phyloP scores from a whole-genome alignment of 2,113 vertebrate genomes.

The Hoplias malabaricus region DNA sequence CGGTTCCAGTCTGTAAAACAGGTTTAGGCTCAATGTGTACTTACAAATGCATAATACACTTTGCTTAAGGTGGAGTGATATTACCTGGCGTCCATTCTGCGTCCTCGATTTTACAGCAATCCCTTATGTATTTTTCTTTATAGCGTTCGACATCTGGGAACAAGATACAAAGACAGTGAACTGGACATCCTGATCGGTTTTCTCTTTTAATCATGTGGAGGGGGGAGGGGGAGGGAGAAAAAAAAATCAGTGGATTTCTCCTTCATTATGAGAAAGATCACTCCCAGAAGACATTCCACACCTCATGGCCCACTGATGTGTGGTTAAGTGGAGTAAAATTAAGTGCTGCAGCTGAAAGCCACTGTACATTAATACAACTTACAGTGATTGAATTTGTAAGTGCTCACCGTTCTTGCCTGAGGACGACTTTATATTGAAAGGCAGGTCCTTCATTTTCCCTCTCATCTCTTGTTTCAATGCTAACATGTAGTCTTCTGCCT shows the following conservation, averaged over 20 bases:
- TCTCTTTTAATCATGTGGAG: too few species aligned
- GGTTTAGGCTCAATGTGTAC: constrained; percentile 11
- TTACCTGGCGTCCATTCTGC: constrained; percentile 83
- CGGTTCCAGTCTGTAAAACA: constrained; percentile 80
- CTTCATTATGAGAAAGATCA: background rate
- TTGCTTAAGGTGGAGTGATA: background rate
- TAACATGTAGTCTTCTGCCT: constrained; percentile 86
- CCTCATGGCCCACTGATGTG: background rate
- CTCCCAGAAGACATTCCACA: background rate
- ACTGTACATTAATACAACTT: background rate
- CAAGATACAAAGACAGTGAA: constrained; percentile 4
- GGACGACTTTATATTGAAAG: constrained; percentile 76
- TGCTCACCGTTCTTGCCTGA: constrained; percentile 73
- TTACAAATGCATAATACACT: background rate
- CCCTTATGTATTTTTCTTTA: constrained; percentile 77
- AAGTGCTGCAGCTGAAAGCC: background rate
- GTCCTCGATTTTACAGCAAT: constrained; percentile 60
- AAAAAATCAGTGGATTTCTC: too few species aligned
- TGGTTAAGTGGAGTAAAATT: background rate
- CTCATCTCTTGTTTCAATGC: constrained; percentile 90
- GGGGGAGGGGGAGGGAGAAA: too few species aligned
- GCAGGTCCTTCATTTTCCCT: constrained; percentile 77
- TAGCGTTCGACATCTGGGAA: constrained; percentile 82
- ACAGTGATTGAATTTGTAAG: constrained; percentile 33
- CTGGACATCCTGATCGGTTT: background rate